Evolutionary conservation across 2,113 vertebrate species (phyloP).

Genomic region (Cochlearius cochlearius): DNA sequence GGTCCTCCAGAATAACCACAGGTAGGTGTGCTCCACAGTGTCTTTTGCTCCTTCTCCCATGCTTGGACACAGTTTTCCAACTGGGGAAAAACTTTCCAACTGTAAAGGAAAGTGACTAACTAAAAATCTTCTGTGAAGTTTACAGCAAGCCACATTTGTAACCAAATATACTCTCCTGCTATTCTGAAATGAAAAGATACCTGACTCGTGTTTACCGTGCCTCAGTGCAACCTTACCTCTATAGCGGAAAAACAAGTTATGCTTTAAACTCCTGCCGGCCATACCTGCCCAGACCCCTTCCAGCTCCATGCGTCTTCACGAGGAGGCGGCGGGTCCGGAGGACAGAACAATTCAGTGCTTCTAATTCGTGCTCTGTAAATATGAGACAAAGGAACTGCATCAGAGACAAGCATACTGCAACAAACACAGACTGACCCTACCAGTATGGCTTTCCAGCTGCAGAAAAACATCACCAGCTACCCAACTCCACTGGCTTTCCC

Average conservation of each 20-base stretch:
- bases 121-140: background rate
- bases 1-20: background rate
- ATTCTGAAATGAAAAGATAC: background rate
- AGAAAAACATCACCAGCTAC: background rate
- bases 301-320: constrained; percentile 75
- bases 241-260: background rate
- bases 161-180: background rate
- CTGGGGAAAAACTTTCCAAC: background rate
- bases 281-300: constrained; percentile 72
- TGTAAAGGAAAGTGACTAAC: background rate
- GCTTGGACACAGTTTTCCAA: background rate
- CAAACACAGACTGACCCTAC: background rate
- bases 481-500: background rate
- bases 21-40: background rate
- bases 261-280: background rate
- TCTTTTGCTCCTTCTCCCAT: background rate
- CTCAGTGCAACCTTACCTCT: background rate
- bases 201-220: background rate
- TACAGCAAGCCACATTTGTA: background rate
- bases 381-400: constrained; percentile 77
- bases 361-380: constrained; percentile 77
- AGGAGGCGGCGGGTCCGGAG: constrained; percentile 80
- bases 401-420: constrained; percentile 69
- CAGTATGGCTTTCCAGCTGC: background rate
- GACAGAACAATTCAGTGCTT: constrained; percentile 81